Evolutionary conservation across 2,113 vertebrate species (phyloP).

Genomic region (Sylvilagus bachmani): DNA sequence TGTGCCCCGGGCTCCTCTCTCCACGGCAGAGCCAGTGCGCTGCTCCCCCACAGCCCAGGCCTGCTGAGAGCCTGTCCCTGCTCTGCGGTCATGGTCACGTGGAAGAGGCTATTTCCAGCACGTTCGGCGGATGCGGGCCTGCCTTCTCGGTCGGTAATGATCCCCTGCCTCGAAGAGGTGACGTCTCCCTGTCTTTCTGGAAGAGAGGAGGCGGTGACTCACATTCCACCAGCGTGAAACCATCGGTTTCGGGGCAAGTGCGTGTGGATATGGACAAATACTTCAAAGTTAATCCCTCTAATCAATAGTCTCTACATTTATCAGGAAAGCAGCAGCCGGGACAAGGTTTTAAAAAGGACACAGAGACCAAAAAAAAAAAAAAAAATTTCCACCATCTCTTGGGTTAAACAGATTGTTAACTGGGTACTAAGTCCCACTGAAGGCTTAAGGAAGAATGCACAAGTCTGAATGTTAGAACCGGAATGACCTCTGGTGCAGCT

Average conservation of each 20-base stretch:
- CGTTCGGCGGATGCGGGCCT: slow-evolving; percentile 20
- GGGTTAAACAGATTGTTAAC: background rate
- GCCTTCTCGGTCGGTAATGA: slow-evolving; percentile 40
- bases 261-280: background rate
- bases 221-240: slow-evolving; percentile 46
- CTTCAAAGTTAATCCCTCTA: background rate
- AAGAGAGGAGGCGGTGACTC: slow-evolving; percentile 63
- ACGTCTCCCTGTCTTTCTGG: slow-evolving; percentile 23
- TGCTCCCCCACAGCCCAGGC: background rate
- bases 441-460: background rate
- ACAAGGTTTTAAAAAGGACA: background rate
- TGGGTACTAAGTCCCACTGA: background rate
- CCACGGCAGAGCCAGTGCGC: background rate
- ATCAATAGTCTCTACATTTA: background rate
- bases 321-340: background rate
- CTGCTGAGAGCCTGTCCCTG: background rate
- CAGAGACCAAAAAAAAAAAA: background rate
- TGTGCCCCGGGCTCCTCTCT: background rate
- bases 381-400: background rate
- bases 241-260: background rate
- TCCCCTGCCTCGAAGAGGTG: slow-evolving; percentile 55
- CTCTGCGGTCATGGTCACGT: background rate
- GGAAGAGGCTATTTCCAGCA: slow-evolving; percentile 35
- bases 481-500: background rate
- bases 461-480: background rate